A percentile compares a stretch with the other conserved stretches of the same genome.
Conservation (phyloP, 2,888 invertebrate species). For the Lithophane semibrunnea region DNA sequence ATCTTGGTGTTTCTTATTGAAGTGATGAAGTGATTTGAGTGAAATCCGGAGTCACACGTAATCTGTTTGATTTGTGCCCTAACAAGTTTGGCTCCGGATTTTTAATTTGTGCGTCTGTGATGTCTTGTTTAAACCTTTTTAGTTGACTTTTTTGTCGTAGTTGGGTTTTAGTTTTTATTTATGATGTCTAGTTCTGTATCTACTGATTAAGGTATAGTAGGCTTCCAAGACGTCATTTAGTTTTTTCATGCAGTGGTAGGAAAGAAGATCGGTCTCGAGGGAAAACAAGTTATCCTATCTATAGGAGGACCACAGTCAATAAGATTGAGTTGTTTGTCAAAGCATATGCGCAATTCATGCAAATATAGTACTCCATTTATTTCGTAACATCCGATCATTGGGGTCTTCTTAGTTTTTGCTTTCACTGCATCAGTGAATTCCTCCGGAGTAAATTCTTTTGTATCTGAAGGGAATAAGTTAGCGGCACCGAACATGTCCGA, state of each 20-base stretch:
- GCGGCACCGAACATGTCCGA: slow-evolving; percentile 5
- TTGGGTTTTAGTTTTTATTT: too few relatives aligned
- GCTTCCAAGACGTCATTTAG: not conserved
- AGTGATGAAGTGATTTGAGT: too few relatives aligned
- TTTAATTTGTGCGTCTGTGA: too few relatives aligned
- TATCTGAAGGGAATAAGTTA: not conserved
- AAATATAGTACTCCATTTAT: not conserved
- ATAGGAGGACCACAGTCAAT: slow-evolving; percentile 10
- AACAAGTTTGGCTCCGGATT: too few relatives aligned
- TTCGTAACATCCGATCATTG: slow-evolving; percentile 17
- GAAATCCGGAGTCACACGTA: too few relatives aligned
- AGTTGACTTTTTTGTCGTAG: too few relatives aligned
- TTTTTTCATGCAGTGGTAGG: not conserved
- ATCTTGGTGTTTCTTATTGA: too few relatives aligned
- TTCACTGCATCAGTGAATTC: slow-evolving; percentile 2
- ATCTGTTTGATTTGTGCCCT: too few relatives aligned
- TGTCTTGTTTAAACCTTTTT: too few relatives aligned
- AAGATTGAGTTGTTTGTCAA: slow-evolving; percentile 13
- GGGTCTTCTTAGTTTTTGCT: not conserved
- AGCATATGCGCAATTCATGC: slow-evolving; percentile 21
- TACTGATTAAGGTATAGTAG: too few relatives aligned
- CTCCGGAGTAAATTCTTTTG: not conserved
- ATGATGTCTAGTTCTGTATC: too few relatives aligned
- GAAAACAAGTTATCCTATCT: not conserved
- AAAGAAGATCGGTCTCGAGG: not conserved